phyloP scores from a whole-genome alignment of 2,113 vertebrate genomes.

The Thermophis baileyi region DNA sequence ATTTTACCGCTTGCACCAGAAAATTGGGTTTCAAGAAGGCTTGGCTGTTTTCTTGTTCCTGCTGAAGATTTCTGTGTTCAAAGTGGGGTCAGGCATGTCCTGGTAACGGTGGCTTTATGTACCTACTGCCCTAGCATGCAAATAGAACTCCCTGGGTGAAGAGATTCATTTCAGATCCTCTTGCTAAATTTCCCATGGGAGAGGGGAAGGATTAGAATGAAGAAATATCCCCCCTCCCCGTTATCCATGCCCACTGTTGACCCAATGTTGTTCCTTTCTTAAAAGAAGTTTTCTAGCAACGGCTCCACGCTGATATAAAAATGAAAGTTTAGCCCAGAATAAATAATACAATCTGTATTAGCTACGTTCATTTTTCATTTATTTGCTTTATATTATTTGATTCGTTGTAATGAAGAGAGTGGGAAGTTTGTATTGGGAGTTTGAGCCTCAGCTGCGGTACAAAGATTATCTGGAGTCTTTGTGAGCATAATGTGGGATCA shows the following conservation, averaged over 20 bases:
- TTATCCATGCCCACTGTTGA: neutral
- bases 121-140: neutral
- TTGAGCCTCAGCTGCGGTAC: neutral
- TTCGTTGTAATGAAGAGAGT: neutral
- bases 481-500: neutral
- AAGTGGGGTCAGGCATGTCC: neutral
- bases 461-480: neutral
- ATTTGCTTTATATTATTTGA: neutral
- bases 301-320: neutral
- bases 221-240: neutral
- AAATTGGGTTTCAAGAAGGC: neutral
- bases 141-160: neutral
- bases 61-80: neutral
- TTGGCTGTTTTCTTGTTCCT: neutral
- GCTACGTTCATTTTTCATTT: neutral
- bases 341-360: neutral
- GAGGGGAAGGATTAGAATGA: neutral
- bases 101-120: neutral
- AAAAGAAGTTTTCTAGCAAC: neutral
- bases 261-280: neutral
- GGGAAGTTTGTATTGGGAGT: neutral
- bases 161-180: neutral
- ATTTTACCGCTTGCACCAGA: neutral
- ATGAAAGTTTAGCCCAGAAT: neutral
- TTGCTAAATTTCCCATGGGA: neutral